Evolutionary conservation across 2,797 vertebrate genomes (phyloP).

Genomic region (Sandelia bainsii): DNA sequence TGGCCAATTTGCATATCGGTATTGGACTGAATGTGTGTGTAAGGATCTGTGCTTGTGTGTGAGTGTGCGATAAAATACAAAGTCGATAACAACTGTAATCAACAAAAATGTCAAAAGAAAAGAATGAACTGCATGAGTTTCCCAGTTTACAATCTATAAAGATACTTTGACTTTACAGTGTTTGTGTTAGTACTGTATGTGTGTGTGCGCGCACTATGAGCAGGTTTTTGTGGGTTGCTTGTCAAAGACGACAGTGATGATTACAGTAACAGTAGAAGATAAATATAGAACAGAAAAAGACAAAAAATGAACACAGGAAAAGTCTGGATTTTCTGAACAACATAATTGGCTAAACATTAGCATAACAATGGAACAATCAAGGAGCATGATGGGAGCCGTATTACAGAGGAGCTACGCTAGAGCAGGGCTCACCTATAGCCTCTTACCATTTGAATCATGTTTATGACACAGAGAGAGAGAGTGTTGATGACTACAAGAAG

Average conservation of each 20-base stretch:
- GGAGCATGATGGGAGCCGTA: slow-evolving; percentile 37
- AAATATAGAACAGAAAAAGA: slow-evolving; percentile 57
- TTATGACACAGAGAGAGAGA: slow-evolving; percentile 7
- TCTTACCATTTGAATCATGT: slow-evolving; percentile 32
- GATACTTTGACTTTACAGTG: neutral
- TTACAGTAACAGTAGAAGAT: slow-evolving; percentile 64
- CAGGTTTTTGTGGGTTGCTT: slow-evolving; percentile 41
- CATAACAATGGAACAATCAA: slow-evolving; percentile 61
- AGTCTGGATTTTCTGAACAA: slow-evolving; percentile 52
- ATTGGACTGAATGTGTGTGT: slow-evolving; percentile 15
- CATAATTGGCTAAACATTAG: slow-evolving; percentile 60
- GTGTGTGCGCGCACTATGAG: slow-evolving; percentile 8
- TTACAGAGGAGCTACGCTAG: slow-evolving; percentile 15
- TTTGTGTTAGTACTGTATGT: slow-evolving; percentile 6
- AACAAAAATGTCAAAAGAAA: slow-evolving; percentile 30
- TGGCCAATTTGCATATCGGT: slow-evolving; percentile 58
- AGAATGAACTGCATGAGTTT: slow-evolving; percentile 18
- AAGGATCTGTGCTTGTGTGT: neutral
- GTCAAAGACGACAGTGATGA: slow-evolving; percentile 66
- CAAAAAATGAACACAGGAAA: slow-evolving; percentile 44
- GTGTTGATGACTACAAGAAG: neutral
- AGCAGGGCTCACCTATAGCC: slow-evolving; percentile 28
- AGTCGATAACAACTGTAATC: slow-evolving; percentile 27
- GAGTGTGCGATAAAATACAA: slow-evolving; percentile 15
- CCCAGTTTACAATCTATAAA: neutral